phyloP scores from a whole-genome alignment of 2,113 vertebrate species.

The Misgurnus mizolepis region DNA sequence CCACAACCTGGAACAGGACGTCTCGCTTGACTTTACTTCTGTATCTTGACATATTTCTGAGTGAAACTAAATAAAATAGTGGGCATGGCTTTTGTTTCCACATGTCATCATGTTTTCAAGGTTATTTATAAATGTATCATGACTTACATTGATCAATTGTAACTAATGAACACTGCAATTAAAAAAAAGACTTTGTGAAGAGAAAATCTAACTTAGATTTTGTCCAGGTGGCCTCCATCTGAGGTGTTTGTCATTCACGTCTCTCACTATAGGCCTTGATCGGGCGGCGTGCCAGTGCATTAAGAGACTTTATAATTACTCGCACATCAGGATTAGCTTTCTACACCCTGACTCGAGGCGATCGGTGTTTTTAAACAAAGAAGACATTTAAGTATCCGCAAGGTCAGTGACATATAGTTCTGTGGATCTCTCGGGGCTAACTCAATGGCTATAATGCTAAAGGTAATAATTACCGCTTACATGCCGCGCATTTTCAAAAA shows the following conservation, averaged over 20 bases:
- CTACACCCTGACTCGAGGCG: constrained; percentile 21
- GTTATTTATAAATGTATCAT: too few species aligned
- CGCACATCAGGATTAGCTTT: constrained; percentile 35
- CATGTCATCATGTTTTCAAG: too few species aligned
- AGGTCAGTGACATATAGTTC: constrained; percentile 53
- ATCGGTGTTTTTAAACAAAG: constrained; percentile 42
- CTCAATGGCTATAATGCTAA: constrained; percentile 15
- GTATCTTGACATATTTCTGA: too few species aligned
- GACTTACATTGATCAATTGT: too few species aligned
- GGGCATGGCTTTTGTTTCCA: too few species aligned
- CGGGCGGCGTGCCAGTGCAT: constrained; percentile 44
- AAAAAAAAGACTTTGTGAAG: too few species aligned
- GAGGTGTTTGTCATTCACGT: constrained; percentile 36
- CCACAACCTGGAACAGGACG: too few species aligned
- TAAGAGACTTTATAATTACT: constrained; percentile 53
- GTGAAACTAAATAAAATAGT: too few species aligned
- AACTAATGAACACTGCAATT: neutral
- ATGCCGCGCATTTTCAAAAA: constrained; percentile 14
- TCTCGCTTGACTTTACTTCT: too few species aligned
- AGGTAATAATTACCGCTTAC: constrained; percentile 45
- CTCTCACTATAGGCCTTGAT: constrained; percentile 19
- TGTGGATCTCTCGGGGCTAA: neutral
- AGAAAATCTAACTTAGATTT: constrained; percentile 3
- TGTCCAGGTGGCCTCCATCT: constrained; percentile 24
- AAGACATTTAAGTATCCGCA: constrained; percentile 47